These are phyloP conservation scores for Danio jaintianensis DNA, from an alignment of 2,797 vertebrate genomes.

Conservation along the genomic window DNA sequence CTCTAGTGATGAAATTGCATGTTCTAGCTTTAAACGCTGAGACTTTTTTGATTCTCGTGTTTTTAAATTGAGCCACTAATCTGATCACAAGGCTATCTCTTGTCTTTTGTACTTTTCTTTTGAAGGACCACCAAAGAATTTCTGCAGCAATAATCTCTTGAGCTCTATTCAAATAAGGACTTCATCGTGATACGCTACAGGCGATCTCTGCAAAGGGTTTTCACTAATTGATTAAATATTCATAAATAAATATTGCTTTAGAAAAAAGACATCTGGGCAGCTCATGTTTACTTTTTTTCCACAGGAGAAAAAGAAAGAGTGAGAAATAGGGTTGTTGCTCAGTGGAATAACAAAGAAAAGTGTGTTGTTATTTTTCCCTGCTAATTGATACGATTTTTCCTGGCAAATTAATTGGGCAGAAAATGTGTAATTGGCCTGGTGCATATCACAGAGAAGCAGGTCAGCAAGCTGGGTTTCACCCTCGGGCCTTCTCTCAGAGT, in stretches of 20 bases:
- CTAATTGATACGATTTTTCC: slow-evolving; percentile 67
- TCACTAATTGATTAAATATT: slow-evolving; percentile 60
- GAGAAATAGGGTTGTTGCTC: slow-evolving; percentile 34
- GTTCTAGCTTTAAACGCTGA: not conserved
- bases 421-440: slow-evolving; percentile 68
- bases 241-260: slow-evolving; percentile 58
- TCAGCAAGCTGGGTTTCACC: slow-evolving; percentile 47
- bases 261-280: slow-evolving; percentile 37
- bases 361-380: slow-evolving; percentile 60
- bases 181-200: slow-evolving; percentile 10
- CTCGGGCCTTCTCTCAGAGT: slow-evolving; percentile 53
- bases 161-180: slow-evolving; percentile 51
- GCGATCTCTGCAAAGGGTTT: slow-evolving; percentile 52
- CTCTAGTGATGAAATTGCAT: not conserved
- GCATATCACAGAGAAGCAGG: slow-evolving; percentile 60
- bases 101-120: slow-evolving; percentile 34
- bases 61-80: slow-evolving; percentile 15
- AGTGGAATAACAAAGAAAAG: slow-evolving; percentile 38
- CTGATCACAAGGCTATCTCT: not conserved
- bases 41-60: not conserved
- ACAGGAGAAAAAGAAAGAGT: slow-evolving; percentile 38
- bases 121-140: slow-evolving; percentile 25
- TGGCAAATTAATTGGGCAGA: slow-evolving; percentile 65
- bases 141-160: slow-evolving; percentile 46
- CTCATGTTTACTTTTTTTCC: slow-evolving; percentile 52